Evolutionary conservation across 2,113 vertebrate species (phyloP).

Genomic region (Rhinopomastus cyanomelas): DNA sequence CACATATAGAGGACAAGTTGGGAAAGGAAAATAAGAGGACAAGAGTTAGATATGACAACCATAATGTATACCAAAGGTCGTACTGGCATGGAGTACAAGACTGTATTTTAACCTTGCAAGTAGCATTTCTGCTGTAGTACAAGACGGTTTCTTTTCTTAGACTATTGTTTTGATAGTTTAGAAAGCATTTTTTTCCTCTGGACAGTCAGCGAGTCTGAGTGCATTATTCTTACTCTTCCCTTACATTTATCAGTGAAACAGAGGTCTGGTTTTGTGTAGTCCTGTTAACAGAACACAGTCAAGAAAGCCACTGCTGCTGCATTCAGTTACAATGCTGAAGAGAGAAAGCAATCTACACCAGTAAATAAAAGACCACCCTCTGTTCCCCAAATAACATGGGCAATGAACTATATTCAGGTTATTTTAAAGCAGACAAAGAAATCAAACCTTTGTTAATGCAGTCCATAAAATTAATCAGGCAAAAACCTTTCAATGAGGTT

Average conservation of each 20-base stretch:
- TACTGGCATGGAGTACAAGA: neutral
- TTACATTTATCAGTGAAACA: neutral
- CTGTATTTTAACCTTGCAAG: neutral
- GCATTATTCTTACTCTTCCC: neutral
- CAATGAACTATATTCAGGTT: neutral
- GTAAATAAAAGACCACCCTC: neutral
- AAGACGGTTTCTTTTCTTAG: neutral
- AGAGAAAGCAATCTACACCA: neutral
- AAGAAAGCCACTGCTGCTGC: neutral
- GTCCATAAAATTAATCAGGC: neutral
- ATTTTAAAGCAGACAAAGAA: neutral
- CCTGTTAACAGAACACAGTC: neutral
- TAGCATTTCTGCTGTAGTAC: neutral
- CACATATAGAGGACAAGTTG: neutral
- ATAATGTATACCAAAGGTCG: neutral
- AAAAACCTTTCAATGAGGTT: neutral
- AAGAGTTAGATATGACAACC: neutral
- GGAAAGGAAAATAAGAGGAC: neutral
- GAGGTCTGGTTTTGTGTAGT: neutral
- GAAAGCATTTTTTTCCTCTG: neutral
- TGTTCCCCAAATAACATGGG: neutral
- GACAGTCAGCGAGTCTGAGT: neutral
- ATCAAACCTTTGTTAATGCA: neutral
- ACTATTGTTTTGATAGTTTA: neutral
- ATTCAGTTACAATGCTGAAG: neutral